Percentiles rank a stretch among this genome's conserved stretches.
phyloP scores from a whole-genome alignment of 2,888 invertebrate genomes.

The Dolichopus griseipennis region DNA sequence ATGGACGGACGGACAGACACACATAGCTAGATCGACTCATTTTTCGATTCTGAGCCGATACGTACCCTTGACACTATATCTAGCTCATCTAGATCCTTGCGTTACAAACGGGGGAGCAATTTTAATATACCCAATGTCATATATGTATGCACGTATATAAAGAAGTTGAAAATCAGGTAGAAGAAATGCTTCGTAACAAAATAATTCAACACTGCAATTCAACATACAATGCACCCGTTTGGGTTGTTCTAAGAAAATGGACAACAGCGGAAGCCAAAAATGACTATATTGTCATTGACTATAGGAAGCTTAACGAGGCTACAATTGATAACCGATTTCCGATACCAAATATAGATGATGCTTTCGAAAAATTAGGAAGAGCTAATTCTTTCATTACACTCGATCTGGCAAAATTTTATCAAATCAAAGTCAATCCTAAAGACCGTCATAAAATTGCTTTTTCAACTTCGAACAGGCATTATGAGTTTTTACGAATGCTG shows the following conservation, averaged over 20 bases:
- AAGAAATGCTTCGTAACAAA: slow-evolving; percentile 14
- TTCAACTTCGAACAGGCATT: slow-evolving; percentile 13
- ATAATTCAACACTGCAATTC: slow-evolving; percentile 22
- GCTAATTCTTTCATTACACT: slow-evolving; percentile 24
- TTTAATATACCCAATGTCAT: too few species aligned
- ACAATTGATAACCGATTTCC: slow-evolving; percentile 25
- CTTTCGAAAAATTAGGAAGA: slow-evolving; percentile 25
- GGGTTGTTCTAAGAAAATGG: slow-evolving; percentile 22
- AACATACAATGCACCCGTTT: slow-evolving; percentile 24
- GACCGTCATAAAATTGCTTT: slow-evolving; percentile 18
- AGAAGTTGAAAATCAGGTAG: slow-evolving; percentile 11
- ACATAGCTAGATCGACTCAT: too few species aligned
- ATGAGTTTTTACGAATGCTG: slow-evolving; percentile 17
- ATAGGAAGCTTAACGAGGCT: slow-evolving; percentile 19
- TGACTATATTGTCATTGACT: slow-evolving; percentile 11
- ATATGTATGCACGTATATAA: too few species aligned
- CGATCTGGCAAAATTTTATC: slow-evolving; percentile 27
- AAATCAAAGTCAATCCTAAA: slow-evolving; percentile 17
- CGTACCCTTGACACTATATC: too few species aligned
- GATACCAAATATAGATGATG: slow-evolving; percentile 24
- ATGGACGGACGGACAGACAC: too few species aligned
- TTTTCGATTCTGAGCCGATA: too few species aligned
- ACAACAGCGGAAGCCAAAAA: slow-evolving; percentile 12
- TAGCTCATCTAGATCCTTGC: too few species aligned
- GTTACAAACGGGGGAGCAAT: too few species aligned